A percentile compares a stretch with the other conserved stretches of the same genome.
phyloP scores from a whole-genome alignment of 53 echinoderm and acorn worm species.

The Temnopleurus reevesii region DNA sequence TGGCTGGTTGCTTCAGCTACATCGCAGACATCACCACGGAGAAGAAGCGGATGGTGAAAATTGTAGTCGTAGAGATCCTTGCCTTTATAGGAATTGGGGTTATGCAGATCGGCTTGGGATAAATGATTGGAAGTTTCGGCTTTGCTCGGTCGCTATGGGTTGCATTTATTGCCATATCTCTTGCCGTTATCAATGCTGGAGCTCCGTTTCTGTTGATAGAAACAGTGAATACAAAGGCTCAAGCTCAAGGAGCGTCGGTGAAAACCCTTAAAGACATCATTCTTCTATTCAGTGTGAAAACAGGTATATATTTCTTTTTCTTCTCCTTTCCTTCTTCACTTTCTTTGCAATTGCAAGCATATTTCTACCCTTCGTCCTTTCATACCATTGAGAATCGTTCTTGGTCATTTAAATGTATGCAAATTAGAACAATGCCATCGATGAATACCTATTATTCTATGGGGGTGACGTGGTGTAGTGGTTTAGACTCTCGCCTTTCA shows the following conservation, averaged over 20 bases:
- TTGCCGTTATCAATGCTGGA: conserved; percentile 47
- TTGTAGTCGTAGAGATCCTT: conserved; percentile 67
- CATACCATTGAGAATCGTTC: no score
- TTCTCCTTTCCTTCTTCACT: no score
- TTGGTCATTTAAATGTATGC: no score
- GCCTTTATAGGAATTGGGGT: conserved; percentile 48
- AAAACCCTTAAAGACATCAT: conserved; percentile 37
- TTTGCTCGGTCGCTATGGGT: conserved; percentile 33
- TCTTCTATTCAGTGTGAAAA: conserved; percentile 50
- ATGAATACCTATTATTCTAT: no score
- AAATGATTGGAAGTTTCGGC: conserved; percentile 28
- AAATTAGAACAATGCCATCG: no score
- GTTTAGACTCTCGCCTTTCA: no score
- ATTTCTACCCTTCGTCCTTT: no score
- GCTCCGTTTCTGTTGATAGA: conserved; percentile 60
- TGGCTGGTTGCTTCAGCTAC: conserved; percentile 63
- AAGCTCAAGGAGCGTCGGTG: neutral
- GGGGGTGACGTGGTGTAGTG: no score
- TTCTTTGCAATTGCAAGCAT: no score
- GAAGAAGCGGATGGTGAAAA: conserved; percentile 61
- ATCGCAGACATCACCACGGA: conserved; percentile 60
- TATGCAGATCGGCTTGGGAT: conserved; percentile 61
- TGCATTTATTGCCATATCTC: neutral
- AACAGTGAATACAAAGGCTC: conserved; percentile 42
- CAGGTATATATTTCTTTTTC: neutral